Conservation (phyloP, 2,888 invertebrate genomes). For the Spodoptera exigua region DNA sequence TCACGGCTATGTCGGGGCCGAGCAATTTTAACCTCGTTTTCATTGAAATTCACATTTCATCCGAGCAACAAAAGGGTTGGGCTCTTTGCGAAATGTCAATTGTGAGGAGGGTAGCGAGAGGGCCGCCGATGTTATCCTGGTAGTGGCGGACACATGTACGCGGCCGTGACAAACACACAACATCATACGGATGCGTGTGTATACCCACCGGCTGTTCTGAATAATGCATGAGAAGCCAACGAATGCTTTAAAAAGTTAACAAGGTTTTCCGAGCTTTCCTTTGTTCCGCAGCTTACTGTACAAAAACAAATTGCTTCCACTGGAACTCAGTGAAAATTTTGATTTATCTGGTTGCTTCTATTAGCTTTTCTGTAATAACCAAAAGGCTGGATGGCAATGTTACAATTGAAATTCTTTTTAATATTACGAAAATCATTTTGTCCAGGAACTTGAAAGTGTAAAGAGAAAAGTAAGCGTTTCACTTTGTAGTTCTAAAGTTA, state of each 20-base stretch:
- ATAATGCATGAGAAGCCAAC: conserved; percentile 84
- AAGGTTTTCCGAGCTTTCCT: conserved; percentile 86
- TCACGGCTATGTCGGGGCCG: conserved; percentile 75
- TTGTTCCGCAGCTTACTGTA: conserved; percentile 81
- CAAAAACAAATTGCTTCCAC: conserved; percentile 82
- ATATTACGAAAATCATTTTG: conserved; percentile 3
- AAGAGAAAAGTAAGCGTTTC: conserved; percentile 8
- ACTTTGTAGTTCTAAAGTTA: conserved; percentile 27
- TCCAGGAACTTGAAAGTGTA: conserved; percentile 1
- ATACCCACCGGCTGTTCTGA: conserved; percentile 75
- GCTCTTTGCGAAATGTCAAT: conserved; percentile 84
- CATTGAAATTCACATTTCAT: conserved; percentile 86
- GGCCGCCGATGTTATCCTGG: conserved; percentile 68
- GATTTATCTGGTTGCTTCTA: conserved; percentile 57
- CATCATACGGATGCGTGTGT: conserved; percentile 60
- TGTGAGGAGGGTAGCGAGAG: conserved; percentile 78
- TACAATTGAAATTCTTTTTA: not conserved
- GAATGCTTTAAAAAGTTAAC: conserved; percentile 88
- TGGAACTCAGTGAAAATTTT: conserved; percentile 65
- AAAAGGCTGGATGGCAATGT: conserved; percentile 8
- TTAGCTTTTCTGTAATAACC: conserved; percentile 10
- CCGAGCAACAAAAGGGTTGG: conserved; percentile 82
- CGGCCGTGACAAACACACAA: conserved; percentile 71
- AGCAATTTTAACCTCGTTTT: conserved; percentile 84
- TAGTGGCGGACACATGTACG: conserved; percentile 71